Evolutionary conservation across 2,113 vertebrate genomes (phyloP).

Genomic region (Colinus virginianus): DNA sequence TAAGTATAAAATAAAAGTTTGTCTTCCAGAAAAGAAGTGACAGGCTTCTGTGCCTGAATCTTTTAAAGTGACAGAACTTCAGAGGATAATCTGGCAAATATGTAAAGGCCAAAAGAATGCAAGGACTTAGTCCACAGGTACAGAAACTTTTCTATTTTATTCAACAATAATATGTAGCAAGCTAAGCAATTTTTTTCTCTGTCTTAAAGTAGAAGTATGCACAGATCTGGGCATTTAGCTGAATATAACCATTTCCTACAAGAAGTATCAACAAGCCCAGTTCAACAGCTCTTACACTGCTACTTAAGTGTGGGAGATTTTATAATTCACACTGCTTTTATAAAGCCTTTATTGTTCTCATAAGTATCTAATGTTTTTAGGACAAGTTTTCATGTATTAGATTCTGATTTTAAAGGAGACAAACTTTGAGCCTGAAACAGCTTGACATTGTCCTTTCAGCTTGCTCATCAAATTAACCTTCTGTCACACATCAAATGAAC

Average conservation of each 20-base stretch:
- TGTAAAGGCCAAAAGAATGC: background rate
- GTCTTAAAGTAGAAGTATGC: background rate
- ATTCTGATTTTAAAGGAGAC: background rate
- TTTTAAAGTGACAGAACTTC: background rate
- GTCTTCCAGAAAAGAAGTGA: background rate
- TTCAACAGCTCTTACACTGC: background rate
- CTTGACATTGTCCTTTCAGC: slow-evolving; percentile 34
- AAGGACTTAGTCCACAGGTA: background rate
- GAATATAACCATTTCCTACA: background rate
- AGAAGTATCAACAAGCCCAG: background rate
- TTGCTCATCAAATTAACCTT: slow-evolving; percentile 46
- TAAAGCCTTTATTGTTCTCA: background rate
- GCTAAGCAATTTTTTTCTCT: background rate
- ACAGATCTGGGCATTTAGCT: background rate
- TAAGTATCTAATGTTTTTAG: slow-evolving; percentile 1
- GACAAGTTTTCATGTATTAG: background rate
- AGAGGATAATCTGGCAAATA: background rate
- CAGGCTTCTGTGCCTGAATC: background rate
- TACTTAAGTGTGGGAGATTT: background rate
- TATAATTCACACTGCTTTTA: background rate
- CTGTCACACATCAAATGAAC: slow-evolving; percentile 44
- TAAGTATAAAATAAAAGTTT: background rate
- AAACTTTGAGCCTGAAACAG: slow-evolving; percentile 36
- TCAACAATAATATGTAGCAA: background rate
- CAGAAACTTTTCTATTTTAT: background rate